Percentiles rank a stretch among this genome's conserved stretches.
Evolutionary conservation across 1,140 invertebrate genomes (phyloP).

Genomic region (Marisa cornuarietis): DNA sequence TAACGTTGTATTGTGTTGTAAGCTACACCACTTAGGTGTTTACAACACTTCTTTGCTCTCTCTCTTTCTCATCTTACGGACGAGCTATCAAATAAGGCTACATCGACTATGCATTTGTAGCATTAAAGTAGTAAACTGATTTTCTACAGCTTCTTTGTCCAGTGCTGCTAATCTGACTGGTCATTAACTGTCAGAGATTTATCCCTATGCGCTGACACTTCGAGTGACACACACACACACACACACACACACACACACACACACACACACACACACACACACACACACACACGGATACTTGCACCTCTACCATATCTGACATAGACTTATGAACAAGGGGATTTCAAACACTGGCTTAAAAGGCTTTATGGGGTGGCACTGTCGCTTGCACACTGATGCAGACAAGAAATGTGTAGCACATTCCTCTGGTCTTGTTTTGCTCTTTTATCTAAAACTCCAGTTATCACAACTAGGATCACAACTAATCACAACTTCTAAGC

Average conservation of each 20-base stretch:
- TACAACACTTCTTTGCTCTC: too few species aligned
- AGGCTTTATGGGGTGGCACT: too few species aligned
- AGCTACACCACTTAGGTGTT: neutral
- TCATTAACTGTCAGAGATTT: neutral
- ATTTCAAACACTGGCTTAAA: too few species aligned
- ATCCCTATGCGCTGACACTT: neutral
- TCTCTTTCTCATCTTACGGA: too few species aligned
- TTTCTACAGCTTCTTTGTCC: neutral
- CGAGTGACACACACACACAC: neutral
- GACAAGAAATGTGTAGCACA: too few species aligned
- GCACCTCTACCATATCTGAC: too few species aligned
- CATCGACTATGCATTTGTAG: too few species aligned
- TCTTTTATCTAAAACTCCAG: neutral
- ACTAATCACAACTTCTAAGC: neutral
- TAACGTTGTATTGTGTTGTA: neutral
- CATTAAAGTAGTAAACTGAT: neutral
- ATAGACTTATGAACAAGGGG: too few species aligned
- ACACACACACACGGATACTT: neutral
- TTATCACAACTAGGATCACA: neutral
- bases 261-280: constrained; percentile 3
- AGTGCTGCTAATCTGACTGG: too few species aligned
- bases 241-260: constrained; percentile 3
- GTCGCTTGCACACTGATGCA: too few species aligned
- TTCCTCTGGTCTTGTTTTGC: neutral
- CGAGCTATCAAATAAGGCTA: too few species aligned